Conservation (phyloP, 2,888 invertebrate species). For the Campaea margaritaria region DNA sequence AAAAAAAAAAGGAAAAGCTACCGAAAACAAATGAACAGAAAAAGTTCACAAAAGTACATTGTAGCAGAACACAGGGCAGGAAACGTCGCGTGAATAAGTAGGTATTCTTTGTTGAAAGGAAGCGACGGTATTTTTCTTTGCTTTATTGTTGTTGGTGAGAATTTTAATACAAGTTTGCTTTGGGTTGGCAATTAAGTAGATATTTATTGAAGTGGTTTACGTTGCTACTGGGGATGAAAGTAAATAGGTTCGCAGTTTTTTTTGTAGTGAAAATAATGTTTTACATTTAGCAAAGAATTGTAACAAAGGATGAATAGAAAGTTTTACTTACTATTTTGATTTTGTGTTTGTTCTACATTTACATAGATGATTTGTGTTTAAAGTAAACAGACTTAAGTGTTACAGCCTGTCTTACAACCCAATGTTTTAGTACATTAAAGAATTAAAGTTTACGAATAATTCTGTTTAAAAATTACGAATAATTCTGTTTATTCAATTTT, state of each 20-base stretch:
- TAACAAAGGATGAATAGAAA: too few relatives aligned
- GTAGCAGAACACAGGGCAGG: slow-evolving; percentile 73
- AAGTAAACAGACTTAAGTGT: too few relatives aligned
- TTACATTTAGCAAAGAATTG: not conserved
- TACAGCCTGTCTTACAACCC: too few relatives aligned
- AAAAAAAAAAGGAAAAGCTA: slow-evolving; percentile 66
- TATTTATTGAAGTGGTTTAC: slow-evolving; percentile 47
- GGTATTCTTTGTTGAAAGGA: slow-evolving; percentile 60
- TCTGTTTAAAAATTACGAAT: too few relatives aligned
- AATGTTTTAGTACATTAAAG: too few relatives aligned
- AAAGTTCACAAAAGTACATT: slow-evolving; percentile 76
- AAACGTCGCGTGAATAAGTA: slow-evolving; percentile 80
- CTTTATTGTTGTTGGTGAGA: slow-evolving; percentile 44
- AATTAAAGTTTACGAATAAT: too few relatives aligned
- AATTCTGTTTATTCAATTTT: too few relatives aligned
- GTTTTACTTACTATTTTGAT: too few relatives aligned
- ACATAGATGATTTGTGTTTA: too few relatives aligned
- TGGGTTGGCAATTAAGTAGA: slow-evolving; percentile 33
- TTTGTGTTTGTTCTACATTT: too few relatives aligned
- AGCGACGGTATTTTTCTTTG: slow-evolving; percentile 54
- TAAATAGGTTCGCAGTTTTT: slow-evolving; percentile 21
- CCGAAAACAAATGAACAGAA: slow-evolving; percentile 77
- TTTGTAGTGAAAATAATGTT: not conserved
- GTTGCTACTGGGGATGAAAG: slow-evolving; percentile 3
- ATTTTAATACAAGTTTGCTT: slow-evolving; percentile 28